A percentile compares a stretch with the other conserved stretches of the same genome.
Conservation (phyloP, 2,113 vertebrate species). For the Myotis yumanensis region DNA sequence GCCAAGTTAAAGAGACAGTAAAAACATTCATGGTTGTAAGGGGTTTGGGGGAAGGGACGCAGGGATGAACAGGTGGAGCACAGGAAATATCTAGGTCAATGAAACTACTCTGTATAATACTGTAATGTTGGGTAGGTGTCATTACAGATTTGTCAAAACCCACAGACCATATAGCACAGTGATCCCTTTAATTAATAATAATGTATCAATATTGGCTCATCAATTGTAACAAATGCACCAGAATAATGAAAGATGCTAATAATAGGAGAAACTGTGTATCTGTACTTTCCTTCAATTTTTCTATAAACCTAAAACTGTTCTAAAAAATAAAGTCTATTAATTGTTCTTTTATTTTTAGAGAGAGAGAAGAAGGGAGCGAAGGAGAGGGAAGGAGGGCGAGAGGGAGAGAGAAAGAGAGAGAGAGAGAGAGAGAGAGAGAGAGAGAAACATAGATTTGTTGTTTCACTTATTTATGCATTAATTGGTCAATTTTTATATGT, state of each 20-base stretch:
- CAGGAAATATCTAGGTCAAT: background rate
- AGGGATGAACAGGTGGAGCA: background rate
- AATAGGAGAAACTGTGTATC: background rate
- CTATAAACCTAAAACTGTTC: conserved; percentile 5
- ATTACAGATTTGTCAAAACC: conserved; percentile 6
- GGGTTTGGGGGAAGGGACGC: background rate
- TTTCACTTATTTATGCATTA: background rate
- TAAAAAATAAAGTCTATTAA: background rate
- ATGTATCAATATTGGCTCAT: background rate
- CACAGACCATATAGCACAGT: background rate
- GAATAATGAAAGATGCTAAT: background rate
- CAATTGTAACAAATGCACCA: conserved; percentile 1
- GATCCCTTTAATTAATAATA: conserved; percentile 28
- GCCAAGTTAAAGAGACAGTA: background rate
- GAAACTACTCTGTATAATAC: background rate
- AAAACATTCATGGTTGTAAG: background rate
- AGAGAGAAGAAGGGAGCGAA: background rate
- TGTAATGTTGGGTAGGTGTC: background rate
- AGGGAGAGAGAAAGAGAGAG: too few species aligned
- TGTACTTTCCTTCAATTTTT: conserved; percentile 23
- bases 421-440: too few species aligned
- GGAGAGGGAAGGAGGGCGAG: too few species aligned
- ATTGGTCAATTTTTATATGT: background rate
- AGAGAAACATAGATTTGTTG: background rate
- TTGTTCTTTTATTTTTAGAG: too few species aligned